Base-by-base conservation (phyloP, 2,888 invertebrate species). In the Emmelina monodactyla region DNA sequence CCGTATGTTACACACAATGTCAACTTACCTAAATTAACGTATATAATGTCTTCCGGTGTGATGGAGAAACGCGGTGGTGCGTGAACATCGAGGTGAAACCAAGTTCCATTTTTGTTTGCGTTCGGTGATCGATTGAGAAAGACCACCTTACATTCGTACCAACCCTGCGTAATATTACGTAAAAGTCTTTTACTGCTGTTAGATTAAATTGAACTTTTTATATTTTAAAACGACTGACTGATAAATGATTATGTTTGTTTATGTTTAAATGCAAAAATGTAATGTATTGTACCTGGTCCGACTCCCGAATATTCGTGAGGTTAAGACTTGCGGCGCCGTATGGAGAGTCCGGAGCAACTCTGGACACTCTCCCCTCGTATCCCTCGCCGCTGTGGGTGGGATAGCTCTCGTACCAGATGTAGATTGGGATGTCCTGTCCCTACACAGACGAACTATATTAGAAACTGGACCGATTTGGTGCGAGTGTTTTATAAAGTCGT, bases 351-450 rank as follows among this genome's bases (percentile, higher is more conserved):
- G 89, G 88, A 46, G 91, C 88, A 55, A 94, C 94, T 55, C 92
- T 87, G 45, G 93, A 91, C 62, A 94, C 94, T 43, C 95, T 84
- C 52, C 92, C 93, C 72, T 94, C 93, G 83, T 94, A 95, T 35
- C 93, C 94, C 70, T 92, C 91, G 57, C 92, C 96, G 73, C 94
- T 92, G 85, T 96, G 97, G 48, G 96, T 93, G 53, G 94, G 94
- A 82, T 97, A 97, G 70, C 94, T 93, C 83, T 95, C 94, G 86
- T 95, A 97, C 92, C 95, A 95, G 82, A 96, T 94, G 85, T 95
- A 96, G 76, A 97, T 94, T 55, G 96, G 95, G 79, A 94, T 91
- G 83, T 94, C 94, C 84, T 94, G 89, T 69, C 94, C 94, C 94
- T 94, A 85, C 71, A 25, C 4, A 7, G 4, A n/a, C 25, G 11